These are phyloP conservation scores for Ophion ellenae DNA, from an alignment of 2,888 invertebrate species.

Conservation along the genomic window DNA sequence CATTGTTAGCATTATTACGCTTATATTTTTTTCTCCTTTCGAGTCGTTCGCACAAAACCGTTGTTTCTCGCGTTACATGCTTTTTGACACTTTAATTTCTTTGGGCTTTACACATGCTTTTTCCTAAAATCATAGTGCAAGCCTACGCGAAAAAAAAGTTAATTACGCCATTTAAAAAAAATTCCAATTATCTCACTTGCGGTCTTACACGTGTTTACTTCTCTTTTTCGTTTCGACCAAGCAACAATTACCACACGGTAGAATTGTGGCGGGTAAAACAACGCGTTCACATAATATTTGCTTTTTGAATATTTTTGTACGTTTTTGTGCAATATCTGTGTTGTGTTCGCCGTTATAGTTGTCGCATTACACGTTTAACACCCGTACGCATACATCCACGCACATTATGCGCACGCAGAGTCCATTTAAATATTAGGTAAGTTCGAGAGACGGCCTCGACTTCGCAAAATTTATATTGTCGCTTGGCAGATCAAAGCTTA, in stretches of 20 bases:
- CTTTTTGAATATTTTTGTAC: neutral
- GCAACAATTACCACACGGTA: conserved; percentile 19
- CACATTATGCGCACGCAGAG: neutral
- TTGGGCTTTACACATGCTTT: conserved; percentile 10
- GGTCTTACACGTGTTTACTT: neutral
- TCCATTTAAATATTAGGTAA: neutral
- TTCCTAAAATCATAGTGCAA: conserved; percentile 24
- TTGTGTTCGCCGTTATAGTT: neutral
- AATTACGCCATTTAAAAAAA: neutral
- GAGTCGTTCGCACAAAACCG: neutral
- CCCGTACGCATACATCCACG: neutral
- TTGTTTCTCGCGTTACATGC: conserved; percentile 63
- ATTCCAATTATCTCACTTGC: conserved; percentile 19
- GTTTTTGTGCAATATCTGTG: conserved; percentile 6
- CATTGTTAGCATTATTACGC: conserved; percentile 78
- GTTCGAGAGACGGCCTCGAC: neutral
- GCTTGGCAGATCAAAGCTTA: neutral
- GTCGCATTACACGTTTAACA: conserved; percentile 13
- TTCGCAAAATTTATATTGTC: neutral
- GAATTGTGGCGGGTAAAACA: neutral
- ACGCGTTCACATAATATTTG: conserved; percentile 27
- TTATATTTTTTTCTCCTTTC: conserved; percentile 56
- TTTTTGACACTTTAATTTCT: conserved; percentile 69
- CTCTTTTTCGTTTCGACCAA: neutral
- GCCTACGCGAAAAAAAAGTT: neutral